Evolutionary conservation across 2,113 vertebrate genomes (phyloP), one percentile per base, ranked within the genome.

Genomic region (Origma solitaria): DNA sequence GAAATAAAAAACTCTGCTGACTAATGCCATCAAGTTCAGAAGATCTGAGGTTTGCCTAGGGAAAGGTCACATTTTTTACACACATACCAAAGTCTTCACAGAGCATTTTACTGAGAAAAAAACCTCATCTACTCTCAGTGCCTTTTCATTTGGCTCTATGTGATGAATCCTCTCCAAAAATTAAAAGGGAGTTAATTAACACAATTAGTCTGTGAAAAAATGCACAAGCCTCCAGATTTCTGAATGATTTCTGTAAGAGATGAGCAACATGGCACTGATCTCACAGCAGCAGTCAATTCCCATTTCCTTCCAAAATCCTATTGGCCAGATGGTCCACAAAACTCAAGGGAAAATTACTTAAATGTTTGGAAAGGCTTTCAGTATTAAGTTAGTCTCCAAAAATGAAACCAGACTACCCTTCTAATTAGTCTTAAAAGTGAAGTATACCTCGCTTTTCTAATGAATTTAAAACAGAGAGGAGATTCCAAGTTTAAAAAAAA

Each of bases 291-390:
- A 94, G 85, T 77, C 82, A 80, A 27, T 60, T 90, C 44, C 28
- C 8, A n/a, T 61, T 92, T 80, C 72, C 82, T 83, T 93, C 93
- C 90, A 96, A 90, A 96, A 94, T 75, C 62, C 94, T 92, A 73
- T 19, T 92, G 94, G 90, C 92, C 94, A 96, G 88, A 93, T 96
- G 86, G 92, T 84, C 33, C 44, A 77, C 56, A 90, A 88, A 91
- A 80, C 90, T 86, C 86, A 40, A 69, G 94, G 80, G 94, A 86
- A 70, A 90, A 86, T 66, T 79, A 94, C 72, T 94, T 65, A 70
- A 80, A 61, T 7, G 9, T 81, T 78, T 92, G 76, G 85, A 94
- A 95, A 81, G 40, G 53, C 33, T 96, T 93, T 83, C 90, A 73
- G 64, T 25, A 40, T 76, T 90, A 92, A 64, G 44, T n/a, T 73